Percentiles rank a stretch among this genome's conserved stretches.
These are phyloP conservation scores for Climacteris rufus DNA, from an alignment of 2,113 vertebrate species.

Conservation along the genomic window DNA sequence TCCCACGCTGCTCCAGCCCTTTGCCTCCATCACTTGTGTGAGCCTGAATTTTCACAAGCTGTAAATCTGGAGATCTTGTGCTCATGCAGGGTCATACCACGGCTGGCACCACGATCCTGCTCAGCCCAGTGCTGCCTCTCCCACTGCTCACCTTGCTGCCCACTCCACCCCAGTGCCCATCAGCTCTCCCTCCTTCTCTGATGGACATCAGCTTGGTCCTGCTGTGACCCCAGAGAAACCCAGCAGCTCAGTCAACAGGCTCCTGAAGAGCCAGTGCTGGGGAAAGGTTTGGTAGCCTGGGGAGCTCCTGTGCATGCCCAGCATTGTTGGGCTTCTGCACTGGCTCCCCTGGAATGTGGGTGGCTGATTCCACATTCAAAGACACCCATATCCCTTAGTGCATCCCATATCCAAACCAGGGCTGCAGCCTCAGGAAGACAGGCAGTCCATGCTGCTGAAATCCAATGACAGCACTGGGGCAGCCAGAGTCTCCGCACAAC, in stretches of 20 bases:
- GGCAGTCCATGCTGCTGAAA: background rate
- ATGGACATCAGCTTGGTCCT: rapidly evolving
- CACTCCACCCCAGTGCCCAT: background rate
- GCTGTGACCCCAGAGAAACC: background rate
- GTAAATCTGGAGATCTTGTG: background rate
- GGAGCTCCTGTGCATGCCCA: background rate
- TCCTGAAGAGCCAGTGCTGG: background rate
- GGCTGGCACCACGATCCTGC: background rate
- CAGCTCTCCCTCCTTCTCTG: background rate
- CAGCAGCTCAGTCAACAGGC: background rate
- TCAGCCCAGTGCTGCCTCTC: background rate
- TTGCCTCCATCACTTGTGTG: background rate
- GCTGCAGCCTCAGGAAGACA: background rate
- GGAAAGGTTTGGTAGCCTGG: background rate
- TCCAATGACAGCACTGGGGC: rapidly evolving
- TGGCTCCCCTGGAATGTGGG: background rate
- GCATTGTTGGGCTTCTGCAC: background rate
- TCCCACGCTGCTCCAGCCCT: background rate
- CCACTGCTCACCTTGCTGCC: background rate
- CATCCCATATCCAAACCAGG: background rate
- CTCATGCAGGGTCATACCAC: background rate
- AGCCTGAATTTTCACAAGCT: background rate
- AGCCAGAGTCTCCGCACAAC: background rate
- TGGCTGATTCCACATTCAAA: background rate
- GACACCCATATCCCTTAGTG: background rate